Evolutionary conservation across 2,797 vertebrate species (phyloP).

Genomic region (Decapterus maruadsi): DNA sequence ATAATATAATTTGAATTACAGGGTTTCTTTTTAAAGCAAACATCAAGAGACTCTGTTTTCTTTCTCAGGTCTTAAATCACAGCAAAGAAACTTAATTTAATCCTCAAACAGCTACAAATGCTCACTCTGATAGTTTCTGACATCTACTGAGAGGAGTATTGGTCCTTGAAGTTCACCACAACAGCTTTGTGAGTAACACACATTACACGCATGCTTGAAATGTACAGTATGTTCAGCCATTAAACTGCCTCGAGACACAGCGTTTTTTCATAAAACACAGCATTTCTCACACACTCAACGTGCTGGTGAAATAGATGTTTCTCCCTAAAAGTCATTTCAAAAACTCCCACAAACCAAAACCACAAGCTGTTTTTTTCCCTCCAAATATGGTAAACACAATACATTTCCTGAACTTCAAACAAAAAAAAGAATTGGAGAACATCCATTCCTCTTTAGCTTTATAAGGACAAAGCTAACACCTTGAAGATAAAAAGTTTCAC

Average conservation of each 20-base stretch:
- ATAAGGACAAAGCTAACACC: neutral
- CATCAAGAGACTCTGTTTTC: neutral
- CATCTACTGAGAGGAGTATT: neutral
- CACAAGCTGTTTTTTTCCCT: slow-evolving; percentile 1
- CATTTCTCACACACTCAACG: slow-evolving; percentile 34
- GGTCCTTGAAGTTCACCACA: slow-evolving; percentile 7
- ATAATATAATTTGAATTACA: neutral
- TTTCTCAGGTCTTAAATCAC: slow-evolving; percentile 2
- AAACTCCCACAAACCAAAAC: slow-evolving; percentile 41
- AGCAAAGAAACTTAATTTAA: slow-evolving; percentile 9
- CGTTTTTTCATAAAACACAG: neutral
- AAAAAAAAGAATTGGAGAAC: neutral
- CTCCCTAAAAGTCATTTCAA: slow-evolving; percentile 3
- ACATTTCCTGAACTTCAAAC: slow-evolving; percentile 1
- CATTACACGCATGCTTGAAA: slow-evolving; percentile 44
- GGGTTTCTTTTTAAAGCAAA: slow-evolving; percentile 15
- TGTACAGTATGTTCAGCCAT: slow-evolving; percentile 25
- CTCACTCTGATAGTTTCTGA: neutral
- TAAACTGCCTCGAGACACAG: slow-evolving; percentile 15
- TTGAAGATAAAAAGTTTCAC: slow-evolving; percentile 18
- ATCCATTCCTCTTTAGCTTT: neutral
- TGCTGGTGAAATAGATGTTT: slow-evolving; percentile 54
- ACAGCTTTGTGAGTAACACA: slow-evolving; percentile 13
- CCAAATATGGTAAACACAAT: slow-evolving; percentile 17
- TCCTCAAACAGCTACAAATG: neutral